Base-by-base conservation (phyloP, 2,888 invertebrate genomes). In the Linyphia triangularis region DNA sequence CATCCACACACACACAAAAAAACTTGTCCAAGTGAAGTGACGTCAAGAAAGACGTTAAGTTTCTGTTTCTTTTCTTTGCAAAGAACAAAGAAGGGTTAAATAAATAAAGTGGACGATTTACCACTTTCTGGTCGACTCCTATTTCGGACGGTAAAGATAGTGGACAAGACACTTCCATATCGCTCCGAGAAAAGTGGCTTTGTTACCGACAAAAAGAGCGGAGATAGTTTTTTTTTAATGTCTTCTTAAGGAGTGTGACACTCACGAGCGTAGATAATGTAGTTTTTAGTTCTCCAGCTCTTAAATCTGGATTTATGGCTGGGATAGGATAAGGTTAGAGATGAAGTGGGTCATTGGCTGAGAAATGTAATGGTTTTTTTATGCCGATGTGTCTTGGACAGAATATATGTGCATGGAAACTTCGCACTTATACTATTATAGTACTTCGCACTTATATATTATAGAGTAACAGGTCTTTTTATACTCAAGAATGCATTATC, bases 1-100 rank as follows among this genome's bases (percentile, higher is more conserved):
- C 43, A 22, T 59, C 59, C 37, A 59, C 75, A 37, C n/a, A n/a
- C n/a, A n/a, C n/a, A n/a, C n/a, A n/a, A n/a, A 69, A n/a, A 51
- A 75, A 75, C 75, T 33, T 24, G 33, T 75, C 37, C 72, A 16
- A 65, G 33, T 69, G 22, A 75, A 75, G 61, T 75, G 75, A 75
- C 75, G 75, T 61, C 59, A 75, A 61, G 19, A 26, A n/a, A 22
- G 43, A 57, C 73, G 57, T 26, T 26, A 57, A 30, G 9, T 26
- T 43, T 51, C 51, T 16, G 13, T 51, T n/a, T 16, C n/a, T 51
- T n/a, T 3, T 51, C 51, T 51, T 51, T 33, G 7, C 69, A 40
- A 63, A 40, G 24, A 33, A 75, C 61, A 59, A 75, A 75, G 59
- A 63, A 28, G 24, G 63, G 28, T 22, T 2, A 43, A 40, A n/a